These are phyloP conservation scores for Enoplolaimus lenunculus DNA, from an alignment of 2,888 invertebrate genomes.

Conservation along the genomic window DNA sequence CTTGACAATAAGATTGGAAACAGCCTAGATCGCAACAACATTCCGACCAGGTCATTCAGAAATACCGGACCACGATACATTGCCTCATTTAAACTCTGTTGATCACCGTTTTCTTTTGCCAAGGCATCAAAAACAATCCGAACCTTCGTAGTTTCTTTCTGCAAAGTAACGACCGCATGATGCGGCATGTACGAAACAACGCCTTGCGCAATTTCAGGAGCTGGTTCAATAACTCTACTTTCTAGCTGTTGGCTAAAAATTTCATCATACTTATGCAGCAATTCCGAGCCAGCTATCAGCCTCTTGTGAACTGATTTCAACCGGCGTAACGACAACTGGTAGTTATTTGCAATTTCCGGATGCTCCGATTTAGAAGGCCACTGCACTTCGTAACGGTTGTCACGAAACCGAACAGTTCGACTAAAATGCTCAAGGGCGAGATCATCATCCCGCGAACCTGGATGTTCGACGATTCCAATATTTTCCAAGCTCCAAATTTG, in stretches of 20 bases:
- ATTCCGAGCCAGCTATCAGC: neutral
- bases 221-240: neutral
- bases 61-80: neutral
- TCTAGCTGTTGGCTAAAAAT: neutral
- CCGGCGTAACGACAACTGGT: neutral
- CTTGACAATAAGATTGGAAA: neutral
- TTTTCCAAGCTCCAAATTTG: neutral
- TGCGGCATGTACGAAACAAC: neutral
- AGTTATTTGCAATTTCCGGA: neutral
- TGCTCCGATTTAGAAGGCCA: neutral
- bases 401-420: neutral
- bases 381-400: neutral
- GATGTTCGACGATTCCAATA: neutral
- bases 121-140: neutral
- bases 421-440: neutral
- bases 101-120: neutral
- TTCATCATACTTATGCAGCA: neutral
- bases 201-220: neutral
- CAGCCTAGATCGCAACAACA: neutral
- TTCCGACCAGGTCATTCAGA: neutral
- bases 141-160: neutral
- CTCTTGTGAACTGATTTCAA: neutral
- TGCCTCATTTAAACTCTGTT: neutral
- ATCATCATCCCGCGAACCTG: neutral
- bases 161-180: neutral